Conservation (phyloP, 1,140 invertebrate species). For the Daktulosphaira vitifoliae region DNA sequence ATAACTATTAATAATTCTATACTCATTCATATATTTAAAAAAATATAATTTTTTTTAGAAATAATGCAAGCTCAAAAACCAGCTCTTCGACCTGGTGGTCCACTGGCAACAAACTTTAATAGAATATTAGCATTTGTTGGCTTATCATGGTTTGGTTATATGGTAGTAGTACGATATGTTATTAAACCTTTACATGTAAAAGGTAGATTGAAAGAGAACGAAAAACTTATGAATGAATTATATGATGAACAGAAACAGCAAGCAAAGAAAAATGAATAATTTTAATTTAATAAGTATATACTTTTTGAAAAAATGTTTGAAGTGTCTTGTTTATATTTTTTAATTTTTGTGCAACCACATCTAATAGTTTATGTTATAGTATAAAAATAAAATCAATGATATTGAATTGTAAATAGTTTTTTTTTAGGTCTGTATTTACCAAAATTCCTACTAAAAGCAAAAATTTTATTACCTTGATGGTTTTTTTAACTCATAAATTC, state of each 20-base stretch:
- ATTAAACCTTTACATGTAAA: slow-evolving; percentile 1
- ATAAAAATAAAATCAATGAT: no score
- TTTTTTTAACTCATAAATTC: no score
- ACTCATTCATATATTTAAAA: neutral
- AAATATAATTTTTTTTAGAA: neutral
- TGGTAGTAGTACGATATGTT: neutral
- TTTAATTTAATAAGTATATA: neutral
- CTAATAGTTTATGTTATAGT: no score
- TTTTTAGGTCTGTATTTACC: no score
- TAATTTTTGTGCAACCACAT: no score
- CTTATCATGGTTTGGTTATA: neutral
- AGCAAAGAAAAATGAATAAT: neutral
- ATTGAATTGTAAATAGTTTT: no score
- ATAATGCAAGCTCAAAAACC: neutral
- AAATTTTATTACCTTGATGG: no score
- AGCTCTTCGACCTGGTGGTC: neutral
- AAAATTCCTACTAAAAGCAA: no score
- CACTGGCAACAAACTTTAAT: neutral
- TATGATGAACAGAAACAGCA: neutral
- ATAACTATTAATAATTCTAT: no score
- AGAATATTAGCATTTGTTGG: neutral
- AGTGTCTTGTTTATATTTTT: no score
- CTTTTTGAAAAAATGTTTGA: no score
- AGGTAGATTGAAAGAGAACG: neutral
- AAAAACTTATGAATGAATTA: neutral